These are phyloP conservation scores for Ctenomys sociabilis DNA, from an alignment of 2,113 vertebrate species.

Conservation along the genomic window DNA sequence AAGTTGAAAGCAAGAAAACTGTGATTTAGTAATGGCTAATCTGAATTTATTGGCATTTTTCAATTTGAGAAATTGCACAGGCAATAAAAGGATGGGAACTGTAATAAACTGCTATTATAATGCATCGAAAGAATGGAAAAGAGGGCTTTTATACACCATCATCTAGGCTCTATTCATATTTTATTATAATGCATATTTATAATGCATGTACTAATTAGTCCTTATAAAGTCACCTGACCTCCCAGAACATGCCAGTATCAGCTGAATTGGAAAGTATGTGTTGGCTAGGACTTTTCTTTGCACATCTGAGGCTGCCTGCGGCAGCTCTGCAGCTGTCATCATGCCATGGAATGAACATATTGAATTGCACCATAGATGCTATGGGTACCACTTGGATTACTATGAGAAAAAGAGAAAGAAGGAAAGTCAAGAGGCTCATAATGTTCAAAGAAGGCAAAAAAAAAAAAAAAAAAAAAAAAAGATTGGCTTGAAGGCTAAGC, in stretches of 20 bases:
- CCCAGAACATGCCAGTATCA: not conserved
- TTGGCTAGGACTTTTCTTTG: too few species aligned
- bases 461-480: too few species aligned
- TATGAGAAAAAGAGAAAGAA: too few species aligned
- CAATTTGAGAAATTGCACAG: conserved; percentile 38
- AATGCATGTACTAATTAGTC: not conserved
- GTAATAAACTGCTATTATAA: not conserved
- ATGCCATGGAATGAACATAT: too few species aligned
- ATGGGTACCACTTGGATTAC: too few species aligned
- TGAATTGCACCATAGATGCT: too few species aligned
- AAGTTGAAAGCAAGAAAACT: conserved; percentile 1
- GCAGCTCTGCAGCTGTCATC: too few species aligned
- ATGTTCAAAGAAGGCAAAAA: too few species aligned
- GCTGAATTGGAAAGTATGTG: not conserved
- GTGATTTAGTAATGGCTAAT: conserved; percentile 7
- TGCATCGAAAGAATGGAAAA: conserved; percentile 1
- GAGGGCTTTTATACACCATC: not conserved
- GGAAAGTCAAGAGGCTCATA: too few species aligned
- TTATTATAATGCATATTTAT: not conserved
- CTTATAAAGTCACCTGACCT: not conserved
- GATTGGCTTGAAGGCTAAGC: too few species aligned
- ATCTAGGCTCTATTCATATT: not conserved
- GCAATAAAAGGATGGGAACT: not conserved
- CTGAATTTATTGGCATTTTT: conserved; percentile 46
- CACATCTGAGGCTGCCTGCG: too few species aligned